Evolutionary conservation across 1,140 invertebrate genomes (phyloP), one percentile per base, ranked within the genome.

Genomic region (Drosophila willistoni): DNA sequence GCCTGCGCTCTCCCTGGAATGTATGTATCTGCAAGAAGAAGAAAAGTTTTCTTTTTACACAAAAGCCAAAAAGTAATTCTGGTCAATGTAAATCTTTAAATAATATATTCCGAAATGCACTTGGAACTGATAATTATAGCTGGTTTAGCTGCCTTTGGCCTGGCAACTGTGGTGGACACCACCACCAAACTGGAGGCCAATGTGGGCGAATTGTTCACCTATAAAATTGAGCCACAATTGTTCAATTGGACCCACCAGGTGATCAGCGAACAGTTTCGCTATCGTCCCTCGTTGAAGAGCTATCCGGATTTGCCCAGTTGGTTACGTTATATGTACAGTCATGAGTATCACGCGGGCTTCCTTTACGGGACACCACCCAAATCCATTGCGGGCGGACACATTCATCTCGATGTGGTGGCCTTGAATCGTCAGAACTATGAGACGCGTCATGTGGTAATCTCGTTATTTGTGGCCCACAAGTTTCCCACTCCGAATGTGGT

Each of bases 281-380:
- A 92, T 61, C 62, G 91, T 10, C 79, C 85, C 10, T 85, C 91
- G n/a, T 44, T 92, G 22, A 70, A 83, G 61, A 59, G 69, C 7
- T 91, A 85, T 73, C 96, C 97, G 0, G 97, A 98, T 92, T 93
- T 98, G 54, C 97, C 97, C 1, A 92, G 94, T 9, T 98, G 97
- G 97, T 95, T 98, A 77, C 94, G 95, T 41, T 97, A 97, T 80
- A 94, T 95, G 57, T 97, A 96, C 82, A 97, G 96, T 74, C 93
- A 95, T 51, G 93, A 94, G 64, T 94, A 96, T 79, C 94, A 95
- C 74, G 94, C 94, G 1, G 96, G 96, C 0, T 97, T 96, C 84
- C 92, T 97, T 3, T 97, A 96, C 77, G 96, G 96, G 0, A 96
- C 96, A 5, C 95, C 96, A 2, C 96, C 96, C 0, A 93, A 94